Base-by-base conservation (phyloP, 2,113 vertebrate species). In the Proterorhinus semilunaris region DNA sequence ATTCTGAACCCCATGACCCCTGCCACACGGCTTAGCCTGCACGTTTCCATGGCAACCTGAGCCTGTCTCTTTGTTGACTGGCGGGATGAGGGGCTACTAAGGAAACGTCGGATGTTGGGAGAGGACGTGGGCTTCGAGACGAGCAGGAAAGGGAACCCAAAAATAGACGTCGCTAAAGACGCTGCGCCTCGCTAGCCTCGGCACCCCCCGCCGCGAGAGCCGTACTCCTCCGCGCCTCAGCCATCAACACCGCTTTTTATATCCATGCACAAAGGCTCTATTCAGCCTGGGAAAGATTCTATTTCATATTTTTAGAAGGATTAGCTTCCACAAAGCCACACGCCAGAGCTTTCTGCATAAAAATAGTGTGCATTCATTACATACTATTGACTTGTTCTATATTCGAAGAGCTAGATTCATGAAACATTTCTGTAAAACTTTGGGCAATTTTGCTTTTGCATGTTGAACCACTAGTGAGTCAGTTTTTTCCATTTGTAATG, bases 1-100 rank as follows among this genome's bases (percentile, higher is more conserved):
- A 13, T 50, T 50, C 49, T 13, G 49, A 13, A 50, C 49, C 15
- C 49, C 49, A 50, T 50, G 49, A 50, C 49, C 49, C 49, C 57
- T 9, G 17, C 2, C 27, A 67, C 80, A 78, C 76, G 75, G 88
- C 81, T 82, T 64, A 76, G 61, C 17, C 77, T 92, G 79, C 66
- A 82, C 78, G 93, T 94, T 90, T 66, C 90, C 89, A 88, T 80
- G 87, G 89, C 88, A 91, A 85, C 82, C 83, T 83, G 80, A 76
- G 88, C 61, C 82, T 46, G 93, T 95, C 94, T 92, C 92, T 93
- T 85, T 91, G 88, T 93, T 86, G 91, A 94, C 91, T 83, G 74
- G 81, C 68, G 65, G 75, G 70, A 75, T 88, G 72, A 78, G 66
- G 74, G 80, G 71, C 73, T 80, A 72, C 61, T 54, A 64, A 71